These are phyloP conservation scores for Lates calcarifer DNA, from an alignment of 2,113 vertebrate species.

Conservation along the genomic window DNA sequence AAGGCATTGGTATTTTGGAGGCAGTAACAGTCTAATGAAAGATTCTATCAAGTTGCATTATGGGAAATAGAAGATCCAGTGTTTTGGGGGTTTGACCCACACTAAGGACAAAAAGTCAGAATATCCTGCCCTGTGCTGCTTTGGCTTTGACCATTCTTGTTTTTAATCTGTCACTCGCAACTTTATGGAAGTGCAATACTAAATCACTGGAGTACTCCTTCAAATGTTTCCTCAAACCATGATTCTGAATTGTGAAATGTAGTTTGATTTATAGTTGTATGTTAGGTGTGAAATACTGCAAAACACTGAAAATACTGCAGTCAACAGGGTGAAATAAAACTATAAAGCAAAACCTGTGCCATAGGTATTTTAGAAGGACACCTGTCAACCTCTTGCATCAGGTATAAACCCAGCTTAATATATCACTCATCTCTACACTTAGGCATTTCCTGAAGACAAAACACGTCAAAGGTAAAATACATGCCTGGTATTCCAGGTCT, in stretches of 20 bases:
- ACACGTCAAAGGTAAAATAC: neutral
- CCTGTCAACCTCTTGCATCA: neutral
- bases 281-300: neutral
- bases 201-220: no score
- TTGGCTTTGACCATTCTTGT: neutral
- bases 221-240: no score
- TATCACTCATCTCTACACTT: neutral
- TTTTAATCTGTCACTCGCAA: neutral
- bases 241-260: no score
- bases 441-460: neutral
- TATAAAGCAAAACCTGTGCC: neutral
- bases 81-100: neutral
- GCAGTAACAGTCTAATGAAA: neutral
- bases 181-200: neutral
- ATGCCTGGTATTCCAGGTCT: neutral
- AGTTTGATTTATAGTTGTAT: neutral
- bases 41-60: neutral
- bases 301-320: neutral
- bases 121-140: neutral
- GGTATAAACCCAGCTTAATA: neutral
- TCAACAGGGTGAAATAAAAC: neutral
- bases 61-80: neutral
- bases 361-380: neutral
- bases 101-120: neutral
- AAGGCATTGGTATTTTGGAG: neutral